Evolutionary conservation across 1,140 invertebrate species (phyloP).

Genomic region (Dolichoris vasculosae): DNA sequence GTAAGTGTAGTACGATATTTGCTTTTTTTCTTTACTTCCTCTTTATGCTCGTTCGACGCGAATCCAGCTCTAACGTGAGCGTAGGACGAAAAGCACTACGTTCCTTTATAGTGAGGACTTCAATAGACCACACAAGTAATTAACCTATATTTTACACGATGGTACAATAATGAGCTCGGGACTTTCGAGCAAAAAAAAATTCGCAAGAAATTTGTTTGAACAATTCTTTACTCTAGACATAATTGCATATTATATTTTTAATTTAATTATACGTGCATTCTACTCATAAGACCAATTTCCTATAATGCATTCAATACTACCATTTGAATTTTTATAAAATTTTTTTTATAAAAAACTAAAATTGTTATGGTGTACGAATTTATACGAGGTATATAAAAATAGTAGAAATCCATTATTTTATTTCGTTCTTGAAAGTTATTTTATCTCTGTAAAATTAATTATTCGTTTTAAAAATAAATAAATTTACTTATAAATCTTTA

Average conservation of each 20-base stretch:
- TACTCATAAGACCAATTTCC: not conserved
- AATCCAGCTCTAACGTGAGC: no score
- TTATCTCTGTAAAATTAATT: no score
- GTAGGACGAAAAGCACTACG: not conserved
- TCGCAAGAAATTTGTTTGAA: not conserved
- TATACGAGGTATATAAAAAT: no score
- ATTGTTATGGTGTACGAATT: not conserved
- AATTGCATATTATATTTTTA: not conserved
- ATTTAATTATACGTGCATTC: not conserved
- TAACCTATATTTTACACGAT: slow-evolving; percentile 37
- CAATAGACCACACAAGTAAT: slow-evolving; percentile 3
- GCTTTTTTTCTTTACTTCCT: no score
- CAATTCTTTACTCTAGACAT: not conserved
- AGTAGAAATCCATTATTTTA: no score
- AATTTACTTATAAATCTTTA: no score
- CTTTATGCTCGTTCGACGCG: no score
- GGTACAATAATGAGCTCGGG: slow-evolving; percentile 15
- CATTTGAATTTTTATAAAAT: not conserved
- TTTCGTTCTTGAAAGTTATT: no score
- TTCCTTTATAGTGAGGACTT: not conserved
- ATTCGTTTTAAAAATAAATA: no score
- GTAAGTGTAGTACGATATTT: no score
- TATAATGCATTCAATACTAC: not conserved
- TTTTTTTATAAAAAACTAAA: not conserved
- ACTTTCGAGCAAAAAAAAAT: not conserved